phyloP scores from a whole-genome alignment of 2,888 invertebrate genomes.

The Corbicula japonica region DNA sequence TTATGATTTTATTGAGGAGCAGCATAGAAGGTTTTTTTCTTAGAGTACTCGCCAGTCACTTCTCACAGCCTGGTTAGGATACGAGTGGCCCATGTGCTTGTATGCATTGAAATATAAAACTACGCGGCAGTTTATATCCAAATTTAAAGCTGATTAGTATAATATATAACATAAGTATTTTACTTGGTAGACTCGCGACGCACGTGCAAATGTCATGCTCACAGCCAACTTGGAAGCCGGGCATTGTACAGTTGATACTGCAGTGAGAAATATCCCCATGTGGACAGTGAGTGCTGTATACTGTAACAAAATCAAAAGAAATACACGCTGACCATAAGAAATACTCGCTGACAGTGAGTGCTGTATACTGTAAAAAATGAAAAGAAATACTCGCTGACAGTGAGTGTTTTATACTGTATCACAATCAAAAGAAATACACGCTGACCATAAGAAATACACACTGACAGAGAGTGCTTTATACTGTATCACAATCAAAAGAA shows the following conservation, averaged over 20 bases:
- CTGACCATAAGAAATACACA: too few species aligned
- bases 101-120: not conserved
- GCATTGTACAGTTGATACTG: not conserved
- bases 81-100: not conserved
- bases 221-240: not conserved
- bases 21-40: not conserved
- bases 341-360: too few species aligned
- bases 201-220: slow-evolving; percentile 4
- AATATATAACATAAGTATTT: not conserved
- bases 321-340: too few species aligned
- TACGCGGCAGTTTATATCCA: too few species aligned
- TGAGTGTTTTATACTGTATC: too few species aligned
- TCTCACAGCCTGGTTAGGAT: not conserved
- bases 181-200: not conserved
- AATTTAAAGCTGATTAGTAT: not conserved
- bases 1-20: not conserved
- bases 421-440: too few species aligned
- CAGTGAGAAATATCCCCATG: not conserved
- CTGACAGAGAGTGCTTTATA: too few species aligned
- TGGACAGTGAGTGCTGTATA: not conserved
- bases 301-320: too few species aligned
- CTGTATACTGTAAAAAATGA: too few species aligned
- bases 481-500: too few species aligned
- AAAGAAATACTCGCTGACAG: too few species aligned
- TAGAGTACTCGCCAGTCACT: not conserved